phyloP scores from a whole-genome alignment of 1,140 invertebrate genomes.

The Drosophila willistoni region DNA sequence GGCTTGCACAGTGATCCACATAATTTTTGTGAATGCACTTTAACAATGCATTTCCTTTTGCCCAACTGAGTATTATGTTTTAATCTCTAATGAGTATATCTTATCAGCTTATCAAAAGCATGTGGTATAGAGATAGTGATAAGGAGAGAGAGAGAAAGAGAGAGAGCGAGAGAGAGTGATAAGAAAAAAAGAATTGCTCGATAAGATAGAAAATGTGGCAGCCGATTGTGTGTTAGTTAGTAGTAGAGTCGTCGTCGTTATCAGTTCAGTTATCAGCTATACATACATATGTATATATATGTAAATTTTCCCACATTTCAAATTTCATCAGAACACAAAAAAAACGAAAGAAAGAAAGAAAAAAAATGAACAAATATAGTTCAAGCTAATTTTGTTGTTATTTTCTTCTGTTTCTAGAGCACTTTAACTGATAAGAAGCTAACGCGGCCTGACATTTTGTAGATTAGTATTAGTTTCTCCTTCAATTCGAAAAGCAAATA shows the following conservation, averaged over 20 bases:
- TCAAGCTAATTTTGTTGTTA: conserved; percentile 3
- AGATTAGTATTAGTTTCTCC: background rate
- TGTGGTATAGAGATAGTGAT: too few relatives aligned
- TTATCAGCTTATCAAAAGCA: conserved; percentile 42
- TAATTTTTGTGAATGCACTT: background rate
- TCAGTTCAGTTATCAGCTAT: background rate
- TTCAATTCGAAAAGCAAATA: conserved; percentile 1
- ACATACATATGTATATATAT: background rate
- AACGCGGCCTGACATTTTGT: background rate
- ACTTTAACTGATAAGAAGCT: conserved; percentile 7
- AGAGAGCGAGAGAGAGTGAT: conserved; percentile 44
- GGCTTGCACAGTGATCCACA: background rate
- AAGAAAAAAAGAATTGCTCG: conserved; percentile 49
- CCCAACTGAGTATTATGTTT: too few relatives aligned
- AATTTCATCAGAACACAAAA: conserved; percentile 2
- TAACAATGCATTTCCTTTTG: background rate
- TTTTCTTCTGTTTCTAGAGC: background rate
- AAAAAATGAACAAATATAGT: background rate
- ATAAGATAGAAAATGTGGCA: conserved; percentile 33
- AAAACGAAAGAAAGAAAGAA: too few relatives aligned
- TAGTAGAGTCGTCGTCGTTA: background rate
- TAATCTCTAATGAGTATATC: conserved; percentile 27
- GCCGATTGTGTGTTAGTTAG: background rate
- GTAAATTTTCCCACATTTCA: conserved; percentile 9
- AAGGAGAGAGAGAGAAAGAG: conserved; percentile 25